phyloP scores from a whole-genome alignment of 2,113 vertebrate species.

The Phaethon lepturus region DNA sequence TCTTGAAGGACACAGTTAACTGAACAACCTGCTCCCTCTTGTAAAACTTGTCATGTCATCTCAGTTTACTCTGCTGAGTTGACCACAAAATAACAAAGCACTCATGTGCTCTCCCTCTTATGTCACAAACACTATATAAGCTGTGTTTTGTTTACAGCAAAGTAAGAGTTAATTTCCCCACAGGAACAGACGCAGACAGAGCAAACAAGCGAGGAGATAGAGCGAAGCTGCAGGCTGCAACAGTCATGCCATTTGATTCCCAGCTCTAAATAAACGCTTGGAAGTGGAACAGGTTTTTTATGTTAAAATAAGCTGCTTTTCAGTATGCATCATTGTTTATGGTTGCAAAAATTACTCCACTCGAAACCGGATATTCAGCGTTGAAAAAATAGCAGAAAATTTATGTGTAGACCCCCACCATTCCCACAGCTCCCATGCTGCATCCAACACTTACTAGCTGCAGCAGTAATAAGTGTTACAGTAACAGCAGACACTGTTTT shows the following conservation, averaged over 20 bases:
- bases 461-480: not conserved
- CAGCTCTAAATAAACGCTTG: slow-evolving; percentile 27
- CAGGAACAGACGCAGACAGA: not conserved
- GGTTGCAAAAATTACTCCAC: not conserved
- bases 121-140: not conserved
- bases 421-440: not conserved
- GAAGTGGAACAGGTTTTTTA: not conserved
- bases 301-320: not conserved
- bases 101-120: not conserved
- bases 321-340: not conserved
- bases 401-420: not conserved
- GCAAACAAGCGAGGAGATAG: not conserved
- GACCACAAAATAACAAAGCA: not conserved
- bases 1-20: not conserved
- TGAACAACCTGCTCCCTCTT: not conserved
- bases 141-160: not conserved
- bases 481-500: not conserved
- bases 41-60: not conserved
- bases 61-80: not conserved
- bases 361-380: not conserved
- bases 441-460: not conserved
- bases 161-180: not conserved
- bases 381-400: not conserved
- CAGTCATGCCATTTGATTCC: not conserved
- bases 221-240: not conserved